A percentile compares a stretch with the other conserved stretches of the same genome.
phyloP scores from a whole-genome alignment of 1,140 invertebrate genomes.

The Heliconius hermathena region DNA sequence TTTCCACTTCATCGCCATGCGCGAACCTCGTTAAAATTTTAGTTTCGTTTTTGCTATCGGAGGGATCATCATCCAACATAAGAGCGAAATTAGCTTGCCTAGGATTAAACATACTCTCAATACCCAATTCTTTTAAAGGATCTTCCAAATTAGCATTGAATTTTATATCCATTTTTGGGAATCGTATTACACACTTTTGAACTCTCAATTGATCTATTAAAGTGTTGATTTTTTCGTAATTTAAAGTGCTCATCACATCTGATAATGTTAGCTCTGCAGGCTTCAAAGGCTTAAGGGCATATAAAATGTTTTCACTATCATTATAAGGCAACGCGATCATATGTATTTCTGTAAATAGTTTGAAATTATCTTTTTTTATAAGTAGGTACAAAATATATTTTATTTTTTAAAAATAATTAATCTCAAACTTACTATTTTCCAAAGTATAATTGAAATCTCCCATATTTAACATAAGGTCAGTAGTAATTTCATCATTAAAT shows the following conservation, averaged over 20 bases:
- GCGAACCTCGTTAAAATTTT: conserved; percentile 51
- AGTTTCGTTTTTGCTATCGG: conserved; percentile 50
- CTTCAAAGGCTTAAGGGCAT: conserved; percentile 85
- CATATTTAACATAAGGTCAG: conserved; percentile 66
- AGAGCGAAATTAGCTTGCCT: conserved; percentile 84
- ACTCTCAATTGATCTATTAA: conserved; percentile 78
- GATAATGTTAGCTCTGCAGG: conserved; percentile 74
- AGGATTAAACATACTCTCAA: conserved; percentile 84
- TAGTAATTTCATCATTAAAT: conserved; percentile 44
- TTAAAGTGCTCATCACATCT: conserved; percentile 82
- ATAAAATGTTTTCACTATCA: conserved; percentile 85
- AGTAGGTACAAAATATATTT: neutral
- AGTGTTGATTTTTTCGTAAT: conserved; percentile 78
- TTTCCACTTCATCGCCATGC: conserved; percentile 33
- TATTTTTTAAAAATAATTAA: neutral
- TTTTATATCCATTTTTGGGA: conserved; percentile 88
- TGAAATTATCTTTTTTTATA: neutral
- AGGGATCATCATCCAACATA: conserved; percentile 70
- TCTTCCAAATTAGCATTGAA: conserved; percentile 81
- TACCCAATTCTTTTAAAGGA: conserved; percentile 83
- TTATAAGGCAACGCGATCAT: conserved; percentile 90
- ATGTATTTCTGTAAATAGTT: conserved; percentile 78
- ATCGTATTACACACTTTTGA: conserved; percentile 81
- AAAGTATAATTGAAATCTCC: conserved; percentile 56
- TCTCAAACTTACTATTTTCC: conserved; percentile 3